Conservation (phyloP, 2,113 vertebrate species). For the Dicerorhinus sumatrensis region DNA sequence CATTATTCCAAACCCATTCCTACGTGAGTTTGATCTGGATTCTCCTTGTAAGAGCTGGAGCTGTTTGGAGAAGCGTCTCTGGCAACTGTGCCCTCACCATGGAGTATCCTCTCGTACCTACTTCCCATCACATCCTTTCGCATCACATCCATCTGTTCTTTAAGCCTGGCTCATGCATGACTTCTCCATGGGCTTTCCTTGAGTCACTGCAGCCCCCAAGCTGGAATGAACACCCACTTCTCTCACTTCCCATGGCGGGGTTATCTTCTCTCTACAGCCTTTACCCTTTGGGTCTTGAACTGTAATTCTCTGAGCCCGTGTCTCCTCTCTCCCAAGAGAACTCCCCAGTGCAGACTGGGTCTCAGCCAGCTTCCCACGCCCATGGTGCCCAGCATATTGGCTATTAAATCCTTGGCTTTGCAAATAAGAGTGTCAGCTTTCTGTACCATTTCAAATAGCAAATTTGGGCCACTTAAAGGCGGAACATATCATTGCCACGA, state of each 20-base stretch:
- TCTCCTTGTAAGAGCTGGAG: neutral
- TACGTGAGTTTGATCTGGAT: fast-evolving
- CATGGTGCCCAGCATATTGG: neutral
- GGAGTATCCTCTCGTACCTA: neutral
- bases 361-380: neutral
- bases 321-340: neutral
- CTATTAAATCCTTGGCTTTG: neutral
- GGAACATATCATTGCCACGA: neutral
- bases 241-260: fast-evolving
- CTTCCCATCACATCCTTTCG: neutral
- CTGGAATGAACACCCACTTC: neutral
- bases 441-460: neutral
- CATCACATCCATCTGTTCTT: neutral
- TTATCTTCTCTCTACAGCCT: neutral
- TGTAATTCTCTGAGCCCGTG: neutral
- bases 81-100: neutral
- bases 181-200: neutral
- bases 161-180: neutral
- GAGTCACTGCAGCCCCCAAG: neutral
- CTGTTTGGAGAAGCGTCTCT: neutral
- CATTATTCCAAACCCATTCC: neutral
- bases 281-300: neutral
- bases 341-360: neutral
- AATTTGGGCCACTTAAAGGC: neutral
- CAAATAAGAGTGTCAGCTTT: neutral